These are phyloP conservation scores for Callyntrura sp. DNA, from an alignment of 2,888 invertebrate species.

Conservation along the genomic window DNA sequence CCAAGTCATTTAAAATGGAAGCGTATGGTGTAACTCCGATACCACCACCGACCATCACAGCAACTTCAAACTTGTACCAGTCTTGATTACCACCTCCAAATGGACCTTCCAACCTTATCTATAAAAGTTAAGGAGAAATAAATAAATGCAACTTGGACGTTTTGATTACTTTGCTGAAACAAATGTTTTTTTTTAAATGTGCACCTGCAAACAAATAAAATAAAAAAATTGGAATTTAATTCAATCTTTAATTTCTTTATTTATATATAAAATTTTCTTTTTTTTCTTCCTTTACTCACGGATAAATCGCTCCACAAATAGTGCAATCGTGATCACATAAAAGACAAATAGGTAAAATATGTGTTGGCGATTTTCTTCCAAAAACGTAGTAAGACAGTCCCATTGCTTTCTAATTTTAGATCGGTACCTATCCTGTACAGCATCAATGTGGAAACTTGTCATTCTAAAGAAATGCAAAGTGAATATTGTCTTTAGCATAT, in stretches of 20 bases:
- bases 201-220: no score
- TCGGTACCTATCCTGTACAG: slow-evolving; percentile 89
- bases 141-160: no score
- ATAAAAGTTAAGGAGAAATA: no score
- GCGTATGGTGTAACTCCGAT: slow-evolving; percentile 99
- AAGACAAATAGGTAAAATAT: slow-evolving; percentile 98
- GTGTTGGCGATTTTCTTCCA: slow-evolving; percentile 98
- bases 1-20: slow-evolving; percentile 97
- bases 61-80: slow-evolving; percentile 99
- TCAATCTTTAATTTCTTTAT: no score
- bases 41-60: slow-evolving; percentile 98
- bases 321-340: slow-evolving; percentile 96
- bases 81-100: slow-evolving; percentile 99
- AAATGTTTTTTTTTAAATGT: no score
- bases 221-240: no score
- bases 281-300: slow-evolving; percentile 88
- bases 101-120: no score
- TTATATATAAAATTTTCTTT: no score
- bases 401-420: slow-evolving; percentile 92
- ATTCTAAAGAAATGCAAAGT: slow-evolving; percentile 87
- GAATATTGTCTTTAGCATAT: no score
- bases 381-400: slow-evolving; percentile 95
- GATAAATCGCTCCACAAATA: slow-evolving; percentile 98
- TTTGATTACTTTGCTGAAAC: no score
- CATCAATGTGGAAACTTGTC: slow-evolving; percentile 97